A percentile compares a stretch with the other conserved stretches of the same genome.
These are phyloP conservation scores for Pocota personata DNA, from an alignment of 2,888 invertebrate genomes.

Conservation along the genomic window DNA sequence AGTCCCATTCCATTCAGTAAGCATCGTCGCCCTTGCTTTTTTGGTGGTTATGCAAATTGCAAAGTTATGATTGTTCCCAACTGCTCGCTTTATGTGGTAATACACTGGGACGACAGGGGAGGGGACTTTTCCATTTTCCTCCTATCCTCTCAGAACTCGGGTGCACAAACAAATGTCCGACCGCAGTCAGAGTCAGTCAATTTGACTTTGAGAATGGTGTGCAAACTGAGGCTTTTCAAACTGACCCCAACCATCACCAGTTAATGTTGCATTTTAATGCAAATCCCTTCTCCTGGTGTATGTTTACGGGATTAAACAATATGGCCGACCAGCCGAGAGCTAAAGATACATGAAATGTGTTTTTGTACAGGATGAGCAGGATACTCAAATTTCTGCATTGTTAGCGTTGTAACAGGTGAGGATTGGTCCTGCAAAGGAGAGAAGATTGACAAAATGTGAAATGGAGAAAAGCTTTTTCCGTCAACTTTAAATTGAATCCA, in stretches of 20 bases:
- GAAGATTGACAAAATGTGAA: slow-evolving; percentile 59
- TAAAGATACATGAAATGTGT: slow-evolving; percentile 39
- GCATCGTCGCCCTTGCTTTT: slow-evolving; percentile 46
- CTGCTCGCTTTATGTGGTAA: slow-evolving; percentile 59
- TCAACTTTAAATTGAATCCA: slow-evolving; percentile 70
- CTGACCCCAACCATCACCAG: background rate
- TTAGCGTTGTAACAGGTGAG: slow-evolving; percentile 52
- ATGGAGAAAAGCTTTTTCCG: slow-evolving; percentile 68
- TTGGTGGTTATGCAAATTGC: slow-evolving; percentile 73
- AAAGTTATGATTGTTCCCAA: slow-evolving; percentile 70
- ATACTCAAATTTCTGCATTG: slow-evolving; percentile 4
- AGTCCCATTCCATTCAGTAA: background rate
- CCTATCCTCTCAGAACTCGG: background rate
- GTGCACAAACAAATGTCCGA: slow-evolving; percentile 66
- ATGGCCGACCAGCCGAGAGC: slow-evolving; percentile 54
- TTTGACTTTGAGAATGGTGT: slow-evolving; percentile 68
- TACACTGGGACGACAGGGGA: slow-evolving; percentile 15
- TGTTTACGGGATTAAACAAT: slow-evolving; percentile 72
- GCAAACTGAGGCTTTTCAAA: slow-evolving; percentile 63
- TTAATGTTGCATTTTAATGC: slow-evolving; percentile 73
- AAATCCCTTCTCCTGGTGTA: slow-evolving; percentile 68
- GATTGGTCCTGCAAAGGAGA: background rate
- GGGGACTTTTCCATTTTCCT: background rate
- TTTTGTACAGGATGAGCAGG: background rate
- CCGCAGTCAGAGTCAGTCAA: slow-evolving; percentile 73